Evolutionary conservation across 2,888 invertebrate genomes (phyloP).

Genomic region (Volucella inanis): DNA sequence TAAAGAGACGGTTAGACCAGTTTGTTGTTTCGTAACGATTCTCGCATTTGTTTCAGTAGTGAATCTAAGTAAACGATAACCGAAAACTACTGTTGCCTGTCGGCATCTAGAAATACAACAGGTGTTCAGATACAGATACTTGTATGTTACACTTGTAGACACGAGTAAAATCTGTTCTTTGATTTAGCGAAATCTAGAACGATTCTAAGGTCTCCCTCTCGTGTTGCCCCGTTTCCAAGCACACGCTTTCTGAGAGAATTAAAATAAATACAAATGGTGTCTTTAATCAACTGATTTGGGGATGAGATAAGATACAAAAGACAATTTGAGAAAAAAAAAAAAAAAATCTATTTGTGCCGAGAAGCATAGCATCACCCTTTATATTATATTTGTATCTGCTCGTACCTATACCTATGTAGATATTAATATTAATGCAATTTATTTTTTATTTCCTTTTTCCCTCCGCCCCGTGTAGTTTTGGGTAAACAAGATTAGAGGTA

Average conservation of each 20-base stretch:
- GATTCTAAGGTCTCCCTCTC: too few species aligned
- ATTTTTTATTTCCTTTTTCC: neutral
- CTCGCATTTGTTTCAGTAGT: constrained; percentile 21
- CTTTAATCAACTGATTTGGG: constrained; percentile 17
- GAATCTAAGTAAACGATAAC: constrained; percentile 65
- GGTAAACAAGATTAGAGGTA: constrained; percentile 40
- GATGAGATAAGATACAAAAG: constrained; percentile 25
- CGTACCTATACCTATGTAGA: neutral
- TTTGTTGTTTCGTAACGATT: constrained; percentile 34
- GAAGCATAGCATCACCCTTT: constrained; percentile 27
- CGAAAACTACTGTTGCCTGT: constrained; percentile 41
- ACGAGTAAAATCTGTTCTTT: constrained; percentile 15
- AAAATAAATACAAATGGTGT: constrained; percentile 39
- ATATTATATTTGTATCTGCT: constrained; percentile 4
- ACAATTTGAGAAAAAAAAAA: constrained; percentile 38
- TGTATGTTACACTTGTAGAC: neutral
- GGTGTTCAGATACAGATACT: constrained; percentile 56
- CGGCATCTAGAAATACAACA: constrained; percentile 45
- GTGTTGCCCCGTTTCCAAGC: too few species aligned
- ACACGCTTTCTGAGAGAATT: neutral
- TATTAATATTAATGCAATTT: constrained; percentile 55
- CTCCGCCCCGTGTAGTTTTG: constrained; percentile 14
- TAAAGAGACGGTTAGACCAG: neutral
- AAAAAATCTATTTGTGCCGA: constrained; percentile 21
- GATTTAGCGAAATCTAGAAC: too few species aligned